phyloP scores from a whole-genome alignment of 2,113 vertebrate genomes.

The Synchiropus splendidus region DNA sequence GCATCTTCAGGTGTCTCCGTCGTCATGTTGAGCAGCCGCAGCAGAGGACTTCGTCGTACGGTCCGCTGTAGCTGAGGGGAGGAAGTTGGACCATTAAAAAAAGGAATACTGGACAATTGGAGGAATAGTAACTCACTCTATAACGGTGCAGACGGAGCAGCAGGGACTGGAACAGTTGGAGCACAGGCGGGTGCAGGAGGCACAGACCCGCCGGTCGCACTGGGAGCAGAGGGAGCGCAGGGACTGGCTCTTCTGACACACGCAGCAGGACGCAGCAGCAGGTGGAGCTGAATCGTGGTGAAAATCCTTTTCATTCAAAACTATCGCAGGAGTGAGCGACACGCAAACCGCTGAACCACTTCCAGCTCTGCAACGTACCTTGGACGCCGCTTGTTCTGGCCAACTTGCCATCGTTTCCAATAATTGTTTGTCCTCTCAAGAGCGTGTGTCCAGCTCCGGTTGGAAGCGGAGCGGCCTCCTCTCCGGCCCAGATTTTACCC shows the following conservation, averaged over 20 bases:
- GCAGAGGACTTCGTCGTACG: conserved; percentile 64
- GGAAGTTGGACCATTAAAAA: neutral
- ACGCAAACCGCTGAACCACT: too few relatives aligned
- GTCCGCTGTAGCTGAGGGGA: conserved; percentile 63
- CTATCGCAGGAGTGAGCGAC: too few relatives aligned
- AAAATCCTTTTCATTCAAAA: neutral
- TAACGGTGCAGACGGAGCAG: conserved; percentile 65
- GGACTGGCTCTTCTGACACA: conserved; percentile 55
- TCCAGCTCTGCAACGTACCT: conserved; percentile 37
- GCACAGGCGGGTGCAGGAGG: conserved; percentile 58
- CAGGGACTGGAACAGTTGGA: conserved; percentile 54
- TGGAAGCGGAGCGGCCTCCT: conserved; percentile 11
- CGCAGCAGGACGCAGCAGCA: conserved; percentile 50
- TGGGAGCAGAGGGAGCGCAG: conserved; percentile 47
- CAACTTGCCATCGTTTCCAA: conserved; percentile 63
- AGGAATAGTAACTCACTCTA: conserved; percentile 44
- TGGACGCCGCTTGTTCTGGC: conserved; percentile 17
- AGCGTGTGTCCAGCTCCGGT: conserved; percentile 29
- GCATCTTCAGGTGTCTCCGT: neutral
- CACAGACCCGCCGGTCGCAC: conserved; percentile 60
- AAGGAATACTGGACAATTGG: neutral
- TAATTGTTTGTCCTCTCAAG: conserved; percentile 63
- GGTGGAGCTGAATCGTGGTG: conserved; percentile 28
- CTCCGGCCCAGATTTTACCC: conserved; percentile 54
- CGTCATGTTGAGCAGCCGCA: conserved; percentile 58